A percentile compares a stretch with the other conserved stretches of the same genome.
phyloP scores from a whole-genome alignment of 2,113 vertebrate species.

The Anhinga anhinga region DNA sequence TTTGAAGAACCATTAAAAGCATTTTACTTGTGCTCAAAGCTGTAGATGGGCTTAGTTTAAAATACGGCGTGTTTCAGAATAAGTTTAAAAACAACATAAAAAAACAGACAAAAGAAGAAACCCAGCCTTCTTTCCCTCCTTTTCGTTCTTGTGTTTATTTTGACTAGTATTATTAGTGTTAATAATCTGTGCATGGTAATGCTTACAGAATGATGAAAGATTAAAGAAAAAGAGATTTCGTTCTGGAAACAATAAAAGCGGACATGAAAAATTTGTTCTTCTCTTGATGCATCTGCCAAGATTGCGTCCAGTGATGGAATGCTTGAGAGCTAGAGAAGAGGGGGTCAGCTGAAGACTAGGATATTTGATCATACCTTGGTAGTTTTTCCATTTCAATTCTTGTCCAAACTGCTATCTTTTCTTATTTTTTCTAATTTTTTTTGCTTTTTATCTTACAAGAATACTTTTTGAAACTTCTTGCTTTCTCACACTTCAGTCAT shows the following conservation, averaged over 20 bases:
- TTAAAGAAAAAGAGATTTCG: background rate
- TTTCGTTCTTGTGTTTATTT: background rate
- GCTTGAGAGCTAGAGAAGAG: background rate
- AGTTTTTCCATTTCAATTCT: background rate
- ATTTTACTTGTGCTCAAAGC: background rate
- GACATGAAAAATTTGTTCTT: background rate
- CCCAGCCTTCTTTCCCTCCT: background rate
- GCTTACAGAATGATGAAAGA: background rate
- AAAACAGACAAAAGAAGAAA: background rate
- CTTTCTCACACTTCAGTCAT: background rate
- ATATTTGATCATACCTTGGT: background rate
- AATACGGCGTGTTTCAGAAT: background rate
- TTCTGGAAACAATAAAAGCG: background rate
- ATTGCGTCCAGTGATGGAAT: background rate
- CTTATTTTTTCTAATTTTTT: background rate
- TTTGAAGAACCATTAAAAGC: background rate
- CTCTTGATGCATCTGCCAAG: background rate
- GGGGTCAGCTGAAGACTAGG: background rate
- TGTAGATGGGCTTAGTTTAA: background rate
- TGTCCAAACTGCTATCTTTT: background rate
- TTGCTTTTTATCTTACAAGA: background rate
- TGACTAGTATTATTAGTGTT: background rate
- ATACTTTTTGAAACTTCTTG: background rate
- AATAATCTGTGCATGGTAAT: background rate
- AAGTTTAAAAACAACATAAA: background rate